These are phyloP conservation scores for Oryzias celebensis DNA, from an alignment of 2,113 vertebrate genomes.

Conservation along the genomic window DNA sequence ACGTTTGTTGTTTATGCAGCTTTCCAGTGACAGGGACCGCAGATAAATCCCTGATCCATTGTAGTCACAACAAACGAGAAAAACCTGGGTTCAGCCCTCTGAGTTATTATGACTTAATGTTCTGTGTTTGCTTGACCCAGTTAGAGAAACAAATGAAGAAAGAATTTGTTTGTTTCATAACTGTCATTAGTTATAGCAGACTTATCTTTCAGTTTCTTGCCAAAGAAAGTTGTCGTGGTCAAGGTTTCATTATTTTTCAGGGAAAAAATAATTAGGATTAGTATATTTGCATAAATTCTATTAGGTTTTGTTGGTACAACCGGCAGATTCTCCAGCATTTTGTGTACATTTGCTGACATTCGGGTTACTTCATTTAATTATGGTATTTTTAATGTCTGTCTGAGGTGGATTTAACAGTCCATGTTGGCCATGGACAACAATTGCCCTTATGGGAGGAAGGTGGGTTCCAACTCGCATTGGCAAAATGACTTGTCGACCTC, in stretches of 20 bases:
- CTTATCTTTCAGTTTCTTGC: neutral
- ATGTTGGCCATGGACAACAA: too few species aligned
- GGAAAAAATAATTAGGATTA: too few species aligned
- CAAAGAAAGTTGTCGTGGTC: neutral
- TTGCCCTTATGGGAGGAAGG: too few species aligned
- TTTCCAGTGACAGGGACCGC: neutral
- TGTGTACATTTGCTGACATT: too few species aligned
- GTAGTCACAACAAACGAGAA: neutral
- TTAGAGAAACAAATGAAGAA: neutral
- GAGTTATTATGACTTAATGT: neutral
- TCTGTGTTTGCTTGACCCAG: neutral
- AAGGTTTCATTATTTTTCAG: constrained; percentile 23
- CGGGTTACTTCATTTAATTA: too few species aligned
- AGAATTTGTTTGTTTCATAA: neutral
- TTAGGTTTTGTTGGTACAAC: too few species aligned
- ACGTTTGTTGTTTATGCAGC: constrained; percentile 6
- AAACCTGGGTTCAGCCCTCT: neutral
- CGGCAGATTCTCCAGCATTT: too few species aligned
- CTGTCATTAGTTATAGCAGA: neutral
- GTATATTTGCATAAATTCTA: too few species aligned
- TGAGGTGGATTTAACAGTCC: too few species aligned
- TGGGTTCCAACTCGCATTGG: too few species aligned
- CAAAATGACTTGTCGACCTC: too few species aligned
- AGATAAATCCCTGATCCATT: constrained; percentile 13
- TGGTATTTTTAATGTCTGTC: too few species aligned